Evolutionary conservation across 2,113 vertebrate species (phyloP).

Genomic region (Taxidea taxus): DNA sequence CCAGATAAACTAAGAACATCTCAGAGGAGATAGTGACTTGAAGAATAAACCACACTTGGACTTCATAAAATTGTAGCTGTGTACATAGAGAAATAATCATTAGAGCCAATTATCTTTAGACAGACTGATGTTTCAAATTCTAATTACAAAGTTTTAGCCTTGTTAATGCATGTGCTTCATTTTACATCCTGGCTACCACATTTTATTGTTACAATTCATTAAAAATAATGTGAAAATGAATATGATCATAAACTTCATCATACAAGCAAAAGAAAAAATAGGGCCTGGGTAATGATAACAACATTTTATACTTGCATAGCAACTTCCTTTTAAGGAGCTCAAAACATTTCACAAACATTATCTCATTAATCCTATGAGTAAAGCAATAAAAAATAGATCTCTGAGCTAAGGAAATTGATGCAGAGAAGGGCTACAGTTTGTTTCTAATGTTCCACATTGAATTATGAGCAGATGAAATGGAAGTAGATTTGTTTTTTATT

Average conservation of each 20-base stretch:
- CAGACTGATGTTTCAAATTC: constrained; percentile 68
- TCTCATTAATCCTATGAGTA: constrained; percentile 63
- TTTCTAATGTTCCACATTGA: background rate
- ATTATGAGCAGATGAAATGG: background rate
- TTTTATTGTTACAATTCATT: constrained; percentile 76
- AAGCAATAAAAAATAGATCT: constrained; percentile 36
- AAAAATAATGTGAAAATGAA: constrained; percentile 71
- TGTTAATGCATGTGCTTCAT: constrained; percentile 71
- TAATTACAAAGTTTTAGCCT: constrained; percentile 75
- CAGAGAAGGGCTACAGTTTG: background rate
- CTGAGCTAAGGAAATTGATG: constrained; percentile 39
- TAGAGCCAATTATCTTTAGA: constrained; percentile 72
- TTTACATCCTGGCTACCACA: constrained; percentile 70
- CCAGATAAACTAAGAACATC: background rate
- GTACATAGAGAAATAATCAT: constrained; percentile 64
- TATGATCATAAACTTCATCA: constrained; percentile 62
- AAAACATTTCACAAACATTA: constrained; percentile 74
- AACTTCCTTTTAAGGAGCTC: constrained; percentile 68
- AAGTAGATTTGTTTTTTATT: background rate
- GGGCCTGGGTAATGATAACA: constrained; percentile 50
- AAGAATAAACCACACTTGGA: constrained; percentile 51
- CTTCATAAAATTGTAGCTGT: constrained; percentile 58
- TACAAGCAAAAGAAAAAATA: constrained; percentile 54
- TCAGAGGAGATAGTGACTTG: background rate
- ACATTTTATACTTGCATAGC: constrained; percentile 58